phyloP scores from a whole-genome alignment of 2,113 vertebrate genomes.

The Machaerirhynchus nigripectus region DNA sequence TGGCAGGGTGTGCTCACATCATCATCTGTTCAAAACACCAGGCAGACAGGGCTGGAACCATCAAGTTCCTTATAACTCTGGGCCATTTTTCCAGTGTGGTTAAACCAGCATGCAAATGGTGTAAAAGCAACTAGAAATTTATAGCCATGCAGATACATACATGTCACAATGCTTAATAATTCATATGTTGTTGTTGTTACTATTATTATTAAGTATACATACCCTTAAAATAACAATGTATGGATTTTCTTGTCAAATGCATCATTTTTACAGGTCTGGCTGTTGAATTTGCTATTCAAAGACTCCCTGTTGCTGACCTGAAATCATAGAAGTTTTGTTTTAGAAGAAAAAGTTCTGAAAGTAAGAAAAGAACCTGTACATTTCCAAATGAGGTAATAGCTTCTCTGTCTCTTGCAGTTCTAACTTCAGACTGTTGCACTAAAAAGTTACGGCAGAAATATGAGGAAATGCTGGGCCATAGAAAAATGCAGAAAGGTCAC shows the following conservation, averaged over 20 bases:
- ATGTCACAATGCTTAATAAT: not conserved
- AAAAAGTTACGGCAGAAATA: not conserved
- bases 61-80: not conserved
- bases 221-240: not conserved
- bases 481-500: not conserved
- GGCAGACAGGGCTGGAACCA: not conserved
- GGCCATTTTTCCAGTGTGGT: not conserved
- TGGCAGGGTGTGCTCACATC: slow-evolving; percentile 24
- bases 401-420: not conserved
- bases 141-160: not conserved
- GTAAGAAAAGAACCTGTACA: not conserved
- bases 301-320: not conserved
- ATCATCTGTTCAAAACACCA: slow-evolving; percentile 10
- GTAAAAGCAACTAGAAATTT: not conserved
- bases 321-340: not conserved
- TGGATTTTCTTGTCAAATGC: not conserved
- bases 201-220: too few species aligned
- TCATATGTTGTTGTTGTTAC: not conserved
- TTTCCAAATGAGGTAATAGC: not conserved
- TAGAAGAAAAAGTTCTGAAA: not conserved
- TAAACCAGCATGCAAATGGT: not conserved
- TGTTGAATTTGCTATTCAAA: not conserved
- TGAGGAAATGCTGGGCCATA: not conserved
- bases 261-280: not conserved
- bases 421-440: not conserved